Evolutionary conservation across 2,797 vertebrate species (phyloP).

Genomic region (Pygocentrus nattereri): DNA sequence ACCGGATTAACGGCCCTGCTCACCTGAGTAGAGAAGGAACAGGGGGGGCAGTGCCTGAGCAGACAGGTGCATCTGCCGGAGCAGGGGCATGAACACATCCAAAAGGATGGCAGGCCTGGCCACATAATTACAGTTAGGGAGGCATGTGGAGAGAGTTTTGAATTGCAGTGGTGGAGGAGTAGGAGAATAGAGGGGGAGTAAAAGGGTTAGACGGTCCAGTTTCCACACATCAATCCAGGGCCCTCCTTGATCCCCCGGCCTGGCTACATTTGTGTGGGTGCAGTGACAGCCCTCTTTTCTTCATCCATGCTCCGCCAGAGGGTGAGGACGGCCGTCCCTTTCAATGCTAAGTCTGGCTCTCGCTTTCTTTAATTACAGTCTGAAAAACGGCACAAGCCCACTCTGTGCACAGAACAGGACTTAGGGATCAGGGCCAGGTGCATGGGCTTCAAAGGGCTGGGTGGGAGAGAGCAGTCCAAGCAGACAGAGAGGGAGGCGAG

Average conservation of each 20-base stretch:
- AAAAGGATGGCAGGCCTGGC: constrained; percentile 57
- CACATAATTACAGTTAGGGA: constrained; percentile 66
- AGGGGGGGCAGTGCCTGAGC: constrained; percentile 36
- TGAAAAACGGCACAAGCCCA: constrained; percentile 26
- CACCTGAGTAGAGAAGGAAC: constrained; percentile 53
- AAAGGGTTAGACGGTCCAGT: constrained; percentile 62
- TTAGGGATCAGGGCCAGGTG: constrained; percentile 48
- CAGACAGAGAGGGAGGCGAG: constrained; percentile 48
- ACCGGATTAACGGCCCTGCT: constrained; percentile 74
- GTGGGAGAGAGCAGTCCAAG: neutral
- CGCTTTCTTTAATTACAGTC: constrained; percentile 58
- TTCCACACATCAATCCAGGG: constrained; percentile 62
- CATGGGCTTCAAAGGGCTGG: constrained; percentile 38
- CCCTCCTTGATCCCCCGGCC: constrained; percentile 72
- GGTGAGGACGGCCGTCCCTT: constrained; percentile 51
- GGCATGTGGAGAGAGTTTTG: constrained; percentile 44
- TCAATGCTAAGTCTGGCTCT: constrained; percentile 37
- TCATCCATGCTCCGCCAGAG: constrained; percentile 53
- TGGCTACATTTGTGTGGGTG: constrained; percentile 55
- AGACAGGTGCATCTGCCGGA: constrained; percentile 70
- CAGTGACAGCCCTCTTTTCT: constrained; percentile 66
- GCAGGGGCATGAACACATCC: constrained; percentile 59
- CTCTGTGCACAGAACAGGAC: constrained; percentile 31
- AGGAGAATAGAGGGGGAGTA: constrained; percentile 57
- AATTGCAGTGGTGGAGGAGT: constrained; percentile 47